phyloP scores from a whole-genome alignment of 2,888 invertebrate genomes.

The Eledona agricola region DNA sequence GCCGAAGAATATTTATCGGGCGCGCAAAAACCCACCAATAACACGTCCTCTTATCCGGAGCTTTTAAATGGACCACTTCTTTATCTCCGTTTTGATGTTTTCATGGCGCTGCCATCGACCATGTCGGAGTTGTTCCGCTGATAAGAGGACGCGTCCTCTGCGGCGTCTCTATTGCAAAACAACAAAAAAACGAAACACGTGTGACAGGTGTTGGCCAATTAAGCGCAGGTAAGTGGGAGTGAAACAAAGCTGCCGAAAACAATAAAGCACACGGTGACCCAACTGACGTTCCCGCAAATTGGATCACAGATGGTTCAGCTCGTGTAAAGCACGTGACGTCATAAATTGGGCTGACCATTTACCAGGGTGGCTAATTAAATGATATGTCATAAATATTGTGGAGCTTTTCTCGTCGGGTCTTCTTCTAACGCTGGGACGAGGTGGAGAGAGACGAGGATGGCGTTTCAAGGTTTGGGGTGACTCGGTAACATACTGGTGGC shows the following conservation, averaged over 20 bases:
- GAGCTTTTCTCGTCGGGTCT: slow-evolving; percentile 29
- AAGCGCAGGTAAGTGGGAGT: slow-evolving; percentile 37
- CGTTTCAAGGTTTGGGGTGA: slow-evolving; percentile 4
- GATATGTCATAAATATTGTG: slow-evolving; percentile 51
- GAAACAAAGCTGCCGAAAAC: slow-evolving; percentile 49
- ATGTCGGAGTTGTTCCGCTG: slow-evolving; percentile 5
- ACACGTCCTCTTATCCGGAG: slow-evolving; percentile 12
- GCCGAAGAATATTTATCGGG: slow-evolving; percentile 18
- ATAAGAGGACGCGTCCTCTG: slow-evolving; percentile 4
- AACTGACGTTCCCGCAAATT: slow-evolving; percentile 47
- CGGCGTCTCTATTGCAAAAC: background rate
- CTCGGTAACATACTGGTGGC: slow-evolving; percentile 42
- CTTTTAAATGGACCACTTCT: slow-evolving; percentile 11
- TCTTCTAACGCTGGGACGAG: slow-evolving; percentile 8
- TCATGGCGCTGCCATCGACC: slow-evolving; percentile 11
- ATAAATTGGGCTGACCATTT: slow-evolving; percentile 54
- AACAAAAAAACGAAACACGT: background rate
- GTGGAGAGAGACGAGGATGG: background rate
- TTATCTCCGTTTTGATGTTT: slow-evolving; percentile 21
- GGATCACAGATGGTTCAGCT: slow-evolving; percentile 57
- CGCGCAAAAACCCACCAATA: slow-evolving; percentile 9
- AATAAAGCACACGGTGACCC: slow-evolving; percentile 47
- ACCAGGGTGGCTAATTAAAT: slow-evolving; percentile 55
- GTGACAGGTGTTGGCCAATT: slow-evolving; percentile 36
- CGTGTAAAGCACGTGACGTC: slow-evolving; percentile 58